Conservation (phyloP, 2,888 invertebrate genomes). For the Diarsia rubi region DNA sequence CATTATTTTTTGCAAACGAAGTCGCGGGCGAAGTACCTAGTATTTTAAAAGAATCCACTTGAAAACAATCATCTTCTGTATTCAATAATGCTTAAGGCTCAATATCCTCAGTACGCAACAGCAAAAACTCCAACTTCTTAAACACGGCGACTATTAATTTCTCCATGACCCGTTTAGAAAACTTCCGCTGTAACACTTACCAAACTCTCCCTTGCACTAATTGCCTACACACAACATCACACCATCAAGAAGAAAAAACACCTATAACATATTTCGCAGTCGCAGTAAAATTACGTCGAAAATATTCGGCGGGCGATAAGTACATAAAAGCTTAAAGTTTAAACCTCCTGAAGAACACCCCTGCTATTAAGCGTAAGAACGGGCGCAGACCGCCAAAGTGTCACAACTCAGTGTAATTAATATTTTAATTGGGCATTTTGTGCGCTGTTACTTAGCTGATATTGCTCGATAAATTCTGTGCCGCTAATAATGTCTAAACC, state of each 20-base stretch:
- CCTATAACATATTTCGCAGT: slow-evolving; percentile 50
- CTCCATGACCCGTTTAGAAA: slow-evolving; percentile 15
- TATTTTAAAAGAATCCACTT: not conserved
- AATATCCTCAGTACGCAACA: not conserved
- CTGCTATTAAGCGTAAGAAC: slow-evolving; percentile 78
- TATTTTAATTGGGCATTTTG: slow-evolving; percentile 90
- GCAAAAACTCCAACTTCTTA: not conserved
- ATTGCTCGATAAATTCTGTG: slow-evolving; percentile 88
- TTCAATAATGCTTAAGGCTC: not conserved
- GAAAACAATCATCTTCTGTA: not conserved
- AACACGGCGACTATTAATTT: not conserved
- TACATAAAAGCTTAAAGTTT: slow-evolving; percentile 71
- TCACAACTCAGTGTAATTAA: slow-evolving; percentile 89
- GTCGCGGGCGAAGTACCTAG: no score
- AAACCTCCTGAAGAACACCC: slow-evolving; percentile 68
- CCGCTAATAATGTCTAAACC: slow-evolving; percentile 83
- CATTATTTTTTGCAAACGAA: no score
- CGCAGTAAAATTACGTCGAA: slow-evolving; percentile 59
- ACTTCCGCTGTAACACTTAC: slow-evolving; percentile 28
- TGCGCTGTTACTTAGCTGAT: slow-evolving; percentile 88
- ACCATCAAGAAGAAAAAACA: slow-evolving; percentile 39
- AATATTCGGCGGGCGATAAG: slow-evolving; percentile 69
- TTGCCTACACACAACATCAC: slow-evolving; percentile 23
- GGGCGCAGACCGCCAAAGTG: slow-evolving; percentile 80
- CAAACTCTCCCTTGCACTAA: slow-evolving; percentile 31